Evolutionary conservation across 2,888 invertebrate species (phyloP).

Genomic region (Nowickia ferox): DNA sequence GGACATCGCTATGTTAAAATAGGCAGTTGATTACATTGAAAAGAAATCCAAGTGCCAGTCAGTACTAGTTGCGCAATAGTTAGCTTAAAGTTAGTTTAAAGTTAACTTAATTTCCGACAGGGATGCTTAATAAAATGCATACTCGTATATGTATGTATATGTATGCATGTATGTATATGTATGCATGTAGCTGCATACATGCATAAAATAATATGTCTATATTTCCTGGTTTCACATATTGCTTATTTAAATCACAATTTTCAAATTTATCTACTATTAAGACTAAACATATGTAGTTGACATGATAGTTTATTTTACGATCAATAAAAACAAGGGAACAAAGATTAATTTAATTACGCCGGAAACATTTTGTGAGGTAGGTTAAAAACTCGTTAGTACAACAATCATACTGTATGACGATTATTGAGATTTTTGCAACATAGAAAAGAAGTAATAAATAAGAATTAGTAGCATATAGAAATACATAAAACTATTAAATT

Average conservation of each 20-base stretch:
- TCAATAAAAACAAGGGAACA: background rate
- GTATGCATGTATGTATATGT: background rate
- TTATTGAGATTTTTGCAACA: constrained; percentile 2
- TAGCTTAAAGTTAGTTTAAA: too few species aligned
- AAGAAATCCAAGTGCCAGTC: too few species aligned
- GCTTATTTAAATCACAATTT: constrained; percentile 1
- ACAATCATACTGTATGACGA: constrained; percentile 6
- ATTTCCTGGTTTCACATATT: background rate
- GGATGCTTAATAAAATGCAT: too few species aligned
- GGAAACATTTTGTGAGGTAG: constrained; percentile 23
- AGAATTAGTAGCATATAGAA: background rate
- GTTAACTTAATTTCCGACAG: too few species aligned
- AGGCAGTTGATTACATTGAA: too few species aligned
- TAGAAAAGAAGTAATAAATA: background rate
- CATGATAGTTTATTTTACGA: constrained; percentile 16
- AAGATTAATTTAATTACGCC: background rate
- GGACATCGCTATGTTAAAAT: too few species aligned
- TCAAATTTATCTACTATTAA: background rate
- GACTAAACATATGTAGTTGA: background rate
- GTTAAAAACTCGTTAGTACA: constrained; percentile 5
- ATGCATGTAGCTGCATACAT: background rate
- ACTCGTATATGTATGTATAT: too few species aligned
- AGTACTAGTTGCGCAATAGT: too few species aligned
- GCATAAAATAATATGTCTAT: background rate
- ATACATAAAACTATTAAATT: background rate